phyloP scores from a whole-genome alignment of 2,797 vertebrate species.

The Iguana delicatissima region DNA sequence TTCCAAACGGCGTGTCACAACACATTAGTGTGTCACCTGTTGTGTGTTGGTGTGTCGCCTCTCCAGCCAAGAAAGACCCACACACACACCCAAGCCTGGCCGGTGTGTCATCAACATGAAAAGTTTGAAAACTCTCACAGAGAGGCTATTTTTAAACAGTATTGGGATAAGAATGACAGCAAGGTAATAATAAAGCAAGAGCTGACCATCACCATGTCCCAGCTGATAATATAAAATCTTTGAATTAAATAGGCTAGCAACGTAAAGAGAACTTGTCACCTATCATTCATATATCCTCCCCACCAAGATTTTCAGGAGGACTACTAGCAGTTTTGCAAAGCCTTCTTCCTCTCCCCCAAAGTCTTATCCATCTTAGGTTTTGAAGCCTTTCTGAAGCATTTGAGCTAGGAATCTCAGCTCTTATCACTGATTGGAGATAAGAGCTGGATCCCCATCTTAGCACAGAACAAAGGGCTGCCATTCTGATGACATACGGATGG shows the following conservation, averaged over 20 bases:
- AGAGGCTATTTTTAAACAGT: not conserved
- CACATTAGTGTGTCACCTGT: no score
- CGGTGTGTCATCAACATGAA: no score
- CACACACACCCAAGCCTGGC: no score
- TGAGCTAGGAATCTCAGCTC: not conserved
- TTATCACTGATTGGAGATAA: not conserved
- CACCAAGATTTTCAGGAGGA: not conserved
- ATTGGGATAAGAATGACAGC: not conserved
- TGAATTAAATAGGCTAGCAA: not conserved
- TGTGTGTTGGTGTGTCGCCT: no score
- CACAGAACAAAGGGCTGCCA: not conserved
- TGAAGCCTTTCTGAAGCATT: not conserved
- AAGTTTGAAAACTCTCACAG: no score
- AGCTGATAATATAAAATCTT: not conserved
- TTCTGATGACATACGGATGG: not conserved
- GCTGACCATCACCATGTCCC: not conserved
- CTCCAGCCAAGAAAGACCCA: no score
- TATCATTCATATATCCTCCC: not conserved
- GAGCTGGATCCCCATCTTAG: not conserved
- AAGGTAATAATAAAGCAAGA: not conserved
- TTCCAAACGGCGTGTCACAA: no score
- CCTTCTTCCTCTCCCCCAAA: not conserved
- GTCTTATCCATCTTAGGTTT: not conserved
- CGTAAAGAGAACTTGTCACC: not conserved
- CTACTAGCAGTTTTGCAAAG: not conserved